Conservation (phyloP, 2,113 vertebrate genomes). For the Passer montanus region DNA sequence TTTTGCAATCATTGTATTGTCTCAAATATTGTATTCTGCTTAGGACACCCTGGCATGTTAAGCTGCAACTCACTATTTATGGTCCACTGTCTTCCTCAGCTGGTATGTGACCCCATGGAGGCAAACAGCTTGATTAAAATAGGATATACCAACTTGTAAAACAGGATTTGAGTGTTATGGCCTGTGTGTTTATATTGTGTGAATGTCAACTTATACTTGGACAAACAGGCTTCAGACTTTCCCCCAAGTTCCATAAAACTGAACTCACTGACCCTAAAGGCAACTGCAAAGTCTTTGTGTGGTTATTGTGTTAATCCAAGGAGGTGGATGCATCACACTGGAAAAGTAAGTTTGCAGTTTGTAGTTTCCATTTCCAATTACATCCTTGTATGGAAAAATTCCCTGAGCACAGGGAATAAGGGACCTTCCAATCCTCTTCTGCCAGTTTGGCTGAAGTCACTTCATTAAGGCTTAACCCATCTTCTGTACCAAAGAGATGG, state of each 20-base stretch:
- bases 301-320: neutral
- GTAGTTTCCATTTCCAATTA: neutral
- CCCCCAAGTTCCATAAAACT: neutral
- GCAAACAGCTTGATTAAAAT: neutral
- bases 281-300: neutral
- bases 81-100: neutral
- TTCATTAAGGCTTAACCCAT: neutral
- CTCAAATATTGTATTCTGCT: neutral
- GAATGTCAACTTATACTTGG: neutral
- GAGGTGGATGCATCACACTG: neutral
- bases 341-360: neutral
- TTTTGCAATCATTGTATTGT: neutral
- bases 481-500: neutral
- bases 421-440: neutral
- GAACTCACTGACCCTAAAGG: neutral
- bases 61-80: neutral
- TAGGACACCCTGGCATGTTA: neutral
- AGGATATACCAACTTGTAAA: neutral
- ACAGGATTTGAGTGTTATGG: neutral
- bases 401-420: neutral
- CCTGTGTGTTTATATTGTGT: neutral
- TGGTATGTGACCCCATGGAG: neutral
- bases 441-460: neutral
- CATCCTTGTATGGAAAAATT: neutral
- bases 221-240: neutral